Conservation (phyloP, 2,888 invertebrate genomes). For the Pyrgus malvae region DNA sequence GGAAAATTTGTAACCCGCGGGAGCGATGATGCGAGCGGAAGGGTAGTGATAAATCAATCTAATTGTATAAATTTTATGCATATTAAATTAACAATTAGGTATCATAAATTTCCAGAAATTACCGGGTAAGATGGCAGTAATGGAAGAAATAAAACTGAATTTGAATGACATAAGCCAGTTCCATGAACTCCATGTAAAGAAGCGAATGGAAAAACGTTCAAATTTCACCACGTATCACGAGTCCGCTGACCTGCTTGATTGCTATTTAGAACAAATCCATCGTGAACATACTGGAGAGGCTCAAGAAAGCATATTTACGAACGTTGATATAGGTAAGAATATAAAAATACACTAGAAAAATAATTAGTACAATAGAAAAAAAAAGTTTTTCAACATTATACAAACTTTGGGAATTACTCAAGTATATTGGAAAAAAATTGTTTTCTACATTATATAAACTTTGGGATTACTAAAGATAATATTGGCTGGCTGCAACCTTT, state of each 20-base stretch:
- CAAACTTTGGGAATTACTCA: too few relatives aligned
- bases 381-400: too few relatives aligned
- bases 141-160: slow-evolving; percentile 75
- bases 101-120: slow-evolving; percentile 39
- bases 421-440: too few relatives aligned
- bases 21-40: too few relatives aligned
- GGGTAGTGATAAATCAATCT: too few relatives aligned
- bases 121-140: slow-evolving; percentile 47
- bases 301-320: slow-evolving; percentile 37
- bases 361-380: too few relatives aligned
- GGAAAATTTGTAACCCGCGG: too few relatives aligned
- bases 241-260: slow-evolving; percentile 48
- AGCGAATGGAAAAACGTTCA: slow-evolving; percentile 36
- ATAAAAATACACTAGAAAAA: background rate
- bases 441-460: too few relatives aligned
- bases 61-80: too few relatives aligned
- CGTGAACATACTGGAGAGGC: slow-evolving; percentile 30
- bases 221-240: slow-evolving; percentile 28
- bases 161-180: slow-evolving; percentile 45
- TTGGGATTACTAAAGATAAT: too few relatives aligned
- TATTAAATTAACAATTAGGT: too few relatives aligned
- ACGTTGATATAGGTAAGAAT: slow-evolving; percentile 39
- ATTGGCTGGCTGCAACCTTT: too few relatives aligned
- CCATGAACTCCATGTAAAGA: slow-evolving; percentile 40
- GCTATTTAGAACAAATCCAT: slow-evolving; percentile 44